Evolutionary conservation across 2,888 invertebrate species (phyloP).

Genomic region (Mesoligia furuncula): DNA sequence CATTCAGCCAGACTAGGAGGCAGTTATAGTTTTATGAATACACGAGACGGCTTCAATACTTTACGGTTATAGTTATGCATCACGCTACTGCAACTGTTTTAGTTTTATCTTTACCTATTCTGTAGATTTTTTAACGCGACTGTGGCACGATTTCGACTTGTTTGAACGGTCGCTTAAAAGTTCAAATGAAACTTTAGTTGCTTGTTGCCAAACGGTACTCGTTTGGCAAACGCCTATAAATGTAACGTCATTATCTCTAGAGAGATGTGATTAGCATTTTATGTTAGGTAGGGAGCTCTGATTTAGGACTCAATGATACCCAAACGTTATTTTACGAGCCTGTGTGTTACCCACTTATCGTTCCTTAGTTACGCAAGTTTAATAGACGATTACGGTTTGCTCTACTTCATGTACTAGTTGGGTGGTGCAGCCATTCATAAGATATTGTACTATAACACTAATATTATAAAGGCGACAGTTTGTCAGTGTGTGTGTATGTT

Average conservation of each 20-base stretch:
- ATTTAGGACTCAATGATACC: conserved; percentile 32
- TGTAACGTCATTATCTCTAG: conserved; percentile 46
- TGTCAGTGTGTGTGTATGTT: too few relatives aligned
- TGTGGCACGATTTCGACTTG: conserved; percentile 43
- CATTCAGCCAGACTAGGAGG: conserved; percentile 48
- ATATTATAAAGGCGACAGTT: too few relatives aligned
- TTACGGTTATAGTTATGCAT: conserved; percentile 61
- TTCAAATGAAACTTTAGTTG: conserved; percentile 54
- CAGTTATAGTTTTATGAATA: conserved; percentile 57
- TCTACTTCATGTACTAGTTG: neutral
- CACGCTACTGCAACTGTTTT: conserved; percentile 62
- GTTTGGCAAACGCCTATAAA: conserved; percentile 57
- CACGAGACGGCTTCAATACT: conserved; percentile 56
- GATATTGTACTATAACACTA: neutral
- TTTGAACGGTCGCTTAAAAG: conserved; percentile 56
- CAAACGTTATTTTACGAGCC: conserved; percentile 39
- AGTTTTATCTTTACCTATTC: conserved; percentile 41
- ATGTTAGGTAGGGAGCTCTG: conserved; percentile 22
- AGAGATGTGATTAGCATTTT: conserved; percentile 51
- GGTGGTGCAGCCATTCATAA: neutral
- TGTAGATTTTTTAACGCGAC: conserved; percentile 27
- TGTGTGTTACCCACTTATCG: conserved; percentile 17
- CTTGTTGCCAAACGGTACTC: conserved; percentile 54
- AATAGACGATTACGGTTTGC: conserved; percentile 2
- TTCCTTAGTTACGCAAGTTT: conserved; percentile 14